A percentile compares a stretch with the other conserved stretches of the same genome.
Conservation (phyloP, 2,113 vertebrate genomes). For the Stegastes partitus region DNA sequence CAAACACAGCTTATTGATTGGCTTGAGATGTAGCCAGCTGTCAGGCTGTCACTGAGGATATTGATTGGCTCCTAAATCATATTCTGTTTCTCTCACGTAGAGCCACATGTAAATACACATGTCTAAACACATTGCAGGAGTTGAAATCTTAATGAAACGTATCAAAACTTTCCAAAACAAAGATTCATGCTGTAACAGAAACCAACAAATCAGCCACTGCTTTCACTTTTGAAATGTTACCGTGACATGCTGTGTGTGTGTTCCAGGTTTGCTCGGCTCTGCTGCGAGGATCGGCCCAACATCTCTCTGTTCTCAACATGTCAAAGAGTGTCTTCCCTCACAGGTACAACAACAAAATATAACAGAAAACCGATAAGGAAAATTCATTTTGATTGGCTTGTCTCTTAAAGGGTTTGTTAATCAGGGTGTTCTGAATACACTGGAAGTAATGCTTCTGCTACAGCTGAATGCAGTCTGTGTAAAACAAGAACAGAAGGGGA, state of each 20-base stretch:
- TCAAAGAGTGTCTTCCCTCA: slow-evolving; percentile 80
- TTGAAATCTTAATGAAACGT: neutral
- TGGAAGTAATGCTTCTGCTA: neutral
- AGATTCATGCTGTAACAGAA: neutral
- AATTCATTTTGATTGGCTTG: neutral
- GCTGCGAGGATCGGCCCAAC: slow-evolving; percentile 74
- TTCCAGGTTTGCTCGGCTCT: slow-evolving; percentile 79
- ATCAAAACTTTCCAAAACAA: neutral
- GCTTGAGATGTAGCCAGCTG: slow-evolving; percentile 74
- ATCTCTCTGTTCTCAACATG: slow-evolving; percentile 79
- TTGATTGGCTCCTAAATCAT: slow-evolving; percentile 67
- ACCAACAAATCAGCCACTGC: neutral
- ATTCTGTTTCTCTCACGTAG: neutral
- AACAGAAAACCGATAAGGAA: neutral
- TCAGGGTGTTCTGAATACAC: neutral
- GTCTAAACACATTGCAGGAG: neutral
- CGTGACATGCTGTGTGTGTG: neutral
- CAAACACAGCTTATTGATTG: slow-evolving; percentile 74
- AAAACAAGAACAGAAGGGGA: neutral
- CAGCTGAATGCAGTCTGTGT: neutral
- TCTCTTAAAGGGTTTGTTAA: neutral
- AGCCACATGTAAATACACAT: slow-evolving; percentile 18
- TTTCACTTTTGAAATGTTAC: neutral
- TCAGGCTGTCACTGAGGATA: slow-evolving; percentile 60
- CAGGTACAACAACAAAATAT: slow-evolving; percentile 61